phyloP scores from a whole-genome alignment of 2,113 vertebrate species.

The Lamprotornis superbus region DNA sequence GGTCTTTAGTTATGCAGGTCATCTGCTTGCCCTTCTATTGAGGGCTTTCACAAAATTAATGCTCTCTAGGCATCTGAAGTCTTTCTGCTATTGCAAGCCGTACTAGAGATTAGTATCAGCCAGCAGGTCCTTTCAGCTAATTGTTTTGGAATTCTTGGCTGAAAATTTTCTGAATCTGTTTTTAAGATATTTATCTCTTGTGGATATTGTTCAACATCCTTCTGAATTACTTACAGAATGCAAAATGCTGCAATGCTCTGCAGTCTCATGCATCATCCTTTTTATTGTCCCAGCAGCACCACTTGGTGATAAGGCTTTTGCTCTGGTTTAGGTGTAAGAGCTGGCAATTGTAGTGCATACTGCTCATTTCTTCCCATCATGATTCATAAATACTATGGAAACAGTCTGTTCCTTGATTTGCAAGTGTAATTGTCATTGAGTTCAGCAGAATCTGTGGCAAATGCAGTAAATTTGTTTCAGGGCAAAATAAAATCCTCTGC shows the following conservation, averaged over 20 bases:
- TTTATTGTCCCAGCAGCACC: neutral
- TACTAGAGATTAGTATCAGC: neutral
- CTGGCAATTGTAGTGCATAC: neutral
- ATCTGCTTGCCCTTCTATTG: neutral
- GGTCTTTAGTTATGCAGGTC: neutral
- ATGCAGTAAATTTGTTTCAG: neutral
- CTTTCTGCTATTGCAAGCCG: neutral
- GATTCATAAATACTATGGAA: neutral
- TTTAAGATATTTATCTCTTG: conserved; percentile 9
- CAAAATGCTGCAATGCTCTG: neutral
- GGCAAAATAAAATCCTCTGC: neutral
- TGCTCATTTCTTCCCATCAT: neutral
- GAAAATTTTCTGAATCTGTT: neutral
- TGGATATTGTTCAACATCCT: neutral
- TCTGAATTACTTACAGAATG: neutral
- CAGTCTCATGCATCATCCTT: neutral
- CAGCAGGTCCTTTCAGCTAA: neutral
- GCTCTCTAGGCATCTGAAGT: neutral
- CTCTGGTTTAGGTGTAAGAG: neutral
- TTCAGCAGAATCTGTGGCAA: neutral
- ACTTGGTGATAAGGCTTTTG: neutral
- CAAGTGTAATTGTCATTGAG: neutral
- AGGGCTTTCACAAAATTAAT: conserved; percentile 27
- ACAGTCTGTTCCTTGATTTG: neutral
- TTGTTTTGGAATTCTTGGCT: neutral